A percentile compares a stretch with the other conserved stretches of the same genome.
Conservation (phyloP, 1,140 invertebrate genomes). For the Drosophila ficusphila region DNA sequence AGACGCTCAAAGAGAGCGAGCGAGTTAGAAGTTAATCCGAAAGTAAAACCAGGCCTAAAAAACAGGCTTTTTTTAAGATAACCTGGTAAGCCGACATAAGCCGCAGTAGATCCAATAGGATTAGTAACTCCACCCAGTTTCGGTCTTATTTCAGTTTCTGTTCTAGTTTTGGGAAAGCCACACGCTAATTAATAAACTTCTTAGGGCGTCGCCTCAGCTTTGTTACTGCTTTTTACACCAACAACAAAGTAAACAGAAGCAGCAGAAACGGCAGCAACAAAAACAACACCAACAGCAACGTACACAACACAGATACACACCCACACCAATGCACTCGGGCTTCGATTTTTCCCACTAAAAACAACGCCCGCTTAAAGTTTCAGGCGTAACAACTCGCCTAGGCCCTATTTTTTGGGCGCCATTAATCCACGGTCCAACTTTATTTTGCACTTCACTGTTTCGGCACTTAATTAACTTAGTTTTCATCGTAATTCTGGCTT, state of each 20-base stretch:
- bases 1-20: constrained; percentile 2
- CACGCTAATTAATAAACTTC: constrained; percentile 69
- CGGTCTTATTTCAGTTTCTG: constrained; percentile 5
- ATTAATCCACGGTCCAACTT: constrained; percentile 32
- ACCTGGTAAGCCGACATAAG: constrained; percentile 14
- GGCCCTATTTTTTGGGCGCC: neutral
- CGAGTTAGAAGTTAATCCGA: constrained; percentile 7
- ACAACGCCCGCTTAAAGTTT: constrained; percentile 73
- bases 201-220: constrained; percentile 71
- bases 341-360: constrained; percentile 72
- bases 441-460: constrained; percentile 55
- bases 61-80: constrained; percentile 31
- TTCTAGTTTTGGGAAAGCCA: neutral
- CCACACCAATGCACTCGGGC: constrained; percentile 22
- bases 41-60: constrained; percentile 8
- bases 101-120: constrained; percentile 52
- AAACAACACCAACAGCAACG: constrained; percentile 17
- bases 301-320: constrained; percentile 41
- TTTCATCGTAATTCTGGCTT: constrained; percentile 49
- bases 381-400: constrained; percentile 18
- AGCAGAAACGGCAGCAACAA: constrained; percentile 14
- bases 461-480: constrained; percentile 67
- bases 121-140: constrained; percentile 11
- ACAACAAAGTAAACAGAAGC: constrained; percentile 70
- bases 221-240: constrained; percentile 35